phyloP scores from a whole-genome alignment of 2,797 vertebrate genomes.

The Eleutherodactylus coqui region DNA sequence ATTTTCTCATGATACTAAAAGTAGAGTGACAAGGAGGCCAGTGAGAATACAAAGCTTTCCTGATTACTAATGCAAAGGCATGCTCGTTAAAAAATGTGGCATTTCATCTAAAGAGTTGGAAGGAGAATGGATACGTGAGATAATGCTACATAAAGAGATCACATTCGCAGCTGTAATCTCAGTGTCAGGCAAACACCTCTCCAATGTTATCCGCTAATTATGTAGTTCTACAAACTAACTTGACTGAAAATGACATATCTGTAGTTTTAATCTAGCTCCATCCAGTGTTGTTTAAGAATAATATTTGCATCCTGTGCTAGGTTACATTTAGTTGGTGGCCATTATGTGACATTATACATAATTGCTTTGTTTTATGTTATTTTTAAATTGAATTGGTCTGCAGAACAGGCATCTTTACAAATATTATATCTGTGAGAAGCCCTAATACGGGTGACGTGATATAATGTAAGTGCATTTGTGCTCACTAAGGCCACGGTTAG shows the following conservation, averaged over 20 bases:
- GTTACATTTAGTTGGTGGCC: no score
- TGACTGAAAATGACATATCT: conserved; percentile 31
- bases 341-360: no score
- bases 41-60: conserved; percentile 28
- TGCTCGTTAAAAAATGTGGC: conserved; percentile 50
- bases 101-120: conserved; percentile 49
- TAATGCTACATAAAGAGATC: conserved; percentile 48
- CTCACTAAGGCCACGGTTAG: no score
- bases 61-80: conserved; percentile 37
- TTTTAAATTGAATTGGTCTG: no score
- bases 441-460: no score
- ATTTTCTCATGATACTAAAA: conserved; percentile 55
- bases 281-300: background rate
- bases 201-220: conserved; percentile 20
- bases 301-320: no score
- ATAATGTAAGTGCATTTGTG: no score
- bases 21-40: conserved; percentile 35
- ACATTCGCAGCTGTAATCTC: conserved; percentile 36
- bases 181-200: conserved; percentile 32
- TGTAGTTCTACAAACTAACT: conserved; percentile 18
- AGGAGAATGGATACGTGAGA: conserved; percentile 48
- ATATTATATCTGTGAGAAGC: no score
- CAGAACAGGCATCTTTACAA: no score
- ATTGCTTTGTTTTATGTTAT: no score
- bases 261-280: background rate